Conservation (phyloP, 1,140 invertebrate genomes). For the Saccostrea glomerata region DNA sequence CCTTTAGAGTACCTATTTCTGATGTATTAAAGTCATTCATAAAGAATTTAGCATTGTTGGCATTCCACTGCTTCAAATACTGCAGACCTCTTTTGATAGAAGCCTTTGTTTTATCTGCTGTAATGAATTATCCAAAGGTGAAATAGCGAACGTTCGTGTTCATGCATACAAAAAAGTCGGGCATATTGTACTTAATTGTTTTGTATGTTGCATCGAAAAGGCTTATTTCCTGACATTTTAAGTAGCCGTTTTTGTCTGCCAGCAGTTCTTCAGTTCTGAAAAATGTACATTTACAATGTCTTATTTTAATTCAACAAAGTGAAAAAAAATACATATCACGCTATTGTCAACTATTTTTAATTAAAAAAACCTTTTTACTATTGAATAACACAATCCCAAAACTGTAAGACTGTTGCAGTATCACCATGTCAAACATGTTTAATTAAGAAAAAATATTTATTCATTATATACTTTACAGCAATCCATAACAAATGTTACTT, state of each 20-base stretch:
- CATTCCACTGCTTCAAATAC: conserved; percentile 20
- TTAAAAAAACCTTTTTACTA: too few relatives aligned
- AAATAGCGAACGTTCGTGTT: conserved; percentile 11
- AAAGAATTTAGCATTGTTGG: conserved; percentile 30
- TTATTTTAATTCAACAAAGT: neutral
- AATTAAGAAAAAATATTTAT: too few relatives aligned
- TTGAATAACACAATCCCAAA: too few relatives aligned
- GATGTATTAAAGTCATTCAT: conserved; percentile 43
- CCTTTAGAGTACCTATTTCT: conserved; percentile 50
- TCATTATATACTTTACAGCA: too few relatives aligned
- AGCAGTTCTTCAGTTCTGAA: neutral
- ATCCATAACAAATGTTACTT: too few relatives aligned
- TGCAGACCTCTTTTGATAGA: neutral
- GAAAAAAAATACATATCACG: too few relatives aligned
- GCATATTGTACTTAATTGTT: neutral
- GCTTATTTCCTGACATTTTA: conserved; percentile 37
- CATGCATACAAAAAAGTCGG: conserved; percentile 31
- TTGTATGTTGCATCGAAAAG: conserved; percentile 43
- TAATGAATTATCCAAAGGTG: conserved; percentile 34
- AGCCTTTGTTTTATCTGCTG: conserved; percentile 10
- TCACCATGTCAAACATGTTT: too few relatives aligned
- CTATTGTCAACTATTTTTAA: too few relatives aligned
- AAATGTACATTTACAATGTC: neutral
- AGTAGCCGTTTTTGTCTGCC: conserved; percentile 36
- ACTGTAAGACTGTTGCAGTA: too few relatives aligned